Evolutionary conservation across 2,113 vertebrate species (phyloP), one percentile per base, ranked within the genome.

Genomic region (Elanus axillaris): DNA sequence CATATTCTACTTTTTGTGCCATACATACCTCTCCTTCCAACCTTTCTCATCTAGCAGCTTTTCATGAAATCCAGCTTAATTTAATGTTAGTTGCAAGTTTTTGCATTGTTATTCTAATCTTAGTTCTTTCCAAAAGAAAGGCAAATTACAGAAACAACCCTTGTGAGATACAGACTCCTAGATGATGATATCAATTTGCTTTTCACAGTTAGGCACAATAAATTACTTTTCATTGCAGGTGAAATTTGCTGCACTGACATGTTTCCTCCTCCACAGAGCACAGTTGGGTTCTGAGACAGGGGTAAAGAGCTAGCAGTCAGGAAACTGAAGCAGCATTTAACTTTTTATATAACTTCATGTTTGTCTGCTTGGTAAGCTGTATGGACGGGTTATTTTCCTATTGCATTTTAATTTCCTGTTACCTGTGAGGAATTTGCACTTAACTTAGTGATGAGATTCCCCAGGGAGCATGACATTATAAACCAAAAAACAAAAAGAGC

Each of bases 131-230:
- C 55, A 86, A 67, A 86, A 86, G 86, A 64, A 75, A 75, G 66
- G 58, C 78, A 85, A 97, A 84, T 93, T 87, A 91, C 56, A 60
- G 77, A 79, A 92, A 43, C 32, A 78, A 34, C 19, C 31, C 36
- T 60, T 92, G 45, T 90, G 74, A 93, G 63, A 50, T 74, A n/a
- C n/a, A 48, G 32, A 47, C 60, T 86, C 87, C 34, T 86, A 69
- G 86, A 74, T 91, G 81, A 90, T 86, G 83, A 47, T 84, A 86
- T 40, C 92, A 87, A 43, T 97, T 96, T 96, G 84, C 73, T 93
- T 94, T 96, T 95, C 79, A 72, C 62, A 66, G 89, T 82, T 85
- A 94, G 78, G 23, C 64, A 76, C 63, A 86, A 59, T 88, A 93
- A 93, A 87, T 94, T 76, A 55, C 64, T 94, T 94, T 60, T 68